Evolutionary conservation across 2,888 invertebrate genomes (phyloP).

Genomic region (Eupithecia insigniata): DNA sequence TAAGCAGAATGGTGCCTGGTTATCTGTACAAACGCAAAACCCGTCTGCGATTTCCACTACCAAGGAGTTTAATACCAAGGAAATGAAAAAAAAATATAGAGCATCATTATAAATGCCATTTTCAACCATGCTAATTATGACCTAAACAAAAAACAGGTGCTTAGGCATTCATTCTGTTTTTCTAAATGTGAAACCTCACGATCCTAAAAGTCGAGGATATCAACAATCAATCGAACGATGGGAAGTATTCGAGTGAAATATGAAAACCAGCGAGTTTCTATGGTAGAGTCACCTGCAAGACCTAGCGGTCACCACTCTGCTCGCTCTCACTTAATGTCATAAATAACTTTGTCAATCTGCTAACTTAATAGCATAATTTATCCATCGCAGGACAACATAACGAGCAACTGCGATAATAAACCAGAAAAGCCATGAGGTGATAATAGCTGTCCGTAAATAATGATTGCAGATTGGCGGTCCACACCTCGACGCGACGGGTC

Average conservation of each 20-base stretch:
- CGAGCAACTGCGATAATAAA: conserved; percentile 83
- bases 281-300: conserved; percentile 51
- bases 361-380: conserved; percentile 84
- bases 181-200: neutral
- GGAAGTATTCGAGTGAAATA: conserved; percentile 9
- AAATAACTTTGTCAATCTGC: conserved; percentile 84
- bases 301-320: conserved; percentile 71
- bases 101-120: neutral
- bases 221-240: neutral
- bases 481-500: conserved; percentile 69
- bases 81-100: neutral
- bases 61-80: conserved; percentile 14
- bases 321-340: conserved; percentile 78
- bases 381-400: conserved; percentile 82
- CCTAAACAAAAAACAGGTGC: neutral
- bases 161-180: neutral
- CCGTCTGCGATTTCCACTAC: conserved; percentile 48
- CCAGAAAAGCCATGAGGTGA: conserved; percentile 84
- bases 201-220: neutral
- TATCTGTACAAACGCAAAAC: conserved; percentile 60
- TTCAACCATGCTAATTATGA: neutral
- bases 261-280: conserved; percentile 34
- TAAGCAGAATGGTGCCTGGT: conserved; percentile 55
- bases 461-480: conserved; percentile 81
- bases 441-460: conserved; percentile 83